Base-by-base conservation (phyloP, 2,113 vertebrate species). In the Vombatus ursinus region DNA sequence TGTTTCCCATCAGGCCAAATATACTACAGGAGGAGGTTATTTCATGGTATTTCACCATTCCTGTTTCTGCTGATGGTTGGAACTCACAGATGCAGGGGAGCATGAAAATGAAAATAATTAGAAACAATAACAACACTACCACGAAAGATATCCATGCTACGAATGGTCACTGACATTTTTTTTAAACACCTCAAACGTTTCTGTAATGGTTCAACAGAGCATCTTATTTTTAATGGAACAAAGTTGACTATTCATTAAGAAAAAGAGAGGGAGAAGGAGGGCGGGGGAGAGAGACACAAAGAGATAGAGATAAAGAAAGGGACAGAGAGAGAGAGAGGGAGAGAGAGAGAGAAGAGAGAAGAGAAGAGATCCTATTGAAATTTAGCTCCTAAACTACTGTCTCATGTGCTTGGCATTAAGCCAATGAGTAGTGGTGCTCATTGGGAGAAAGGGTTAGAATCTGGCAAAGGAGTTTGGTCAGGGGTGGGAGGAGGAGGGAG, bases 1-100 rank as follows among this genome's bases (percentile, higher is more conserved):
- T 98, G 98, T 97, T 98, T 98, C 98, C 98, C 96, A 97, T 97
- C 95, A 97, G 92, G 96, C 98, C 98, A 98, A 98, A 98, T 98
- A 98, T 98, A 98, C 97, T 98, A 97, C 0, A 92, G 96, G 97
- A 97, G 96, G 94, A 94, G 97, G 97, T 96, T 97, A 95, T 97
- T 98, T 98, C 92, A 94, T 97, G 97, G 96, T 97, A 94, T 96
- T 96, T 97, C 95, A 95, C 96, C 49, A 92, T 94, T 97, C 97
- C 95, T 95, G 93, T 91, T 92, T 96, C 57, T 61, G 95, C 90
- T 31, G 95, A 92, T 92, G 89, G 8, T 90, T 90, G 90, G 47
- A 90, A 90, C 47, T 90, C 94, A 89, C 91, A 92, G 94, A 95
- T 95, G 96, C 91, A 90, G 90, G 48, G 90, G 95, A 95, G 14